A percentile compares a stretch with the other conserved stretches of the same genome.
phyloP scores from a whole-genome alignment of 2,888 invertebrate genomes.

The Odontothrips loti region DNA sequence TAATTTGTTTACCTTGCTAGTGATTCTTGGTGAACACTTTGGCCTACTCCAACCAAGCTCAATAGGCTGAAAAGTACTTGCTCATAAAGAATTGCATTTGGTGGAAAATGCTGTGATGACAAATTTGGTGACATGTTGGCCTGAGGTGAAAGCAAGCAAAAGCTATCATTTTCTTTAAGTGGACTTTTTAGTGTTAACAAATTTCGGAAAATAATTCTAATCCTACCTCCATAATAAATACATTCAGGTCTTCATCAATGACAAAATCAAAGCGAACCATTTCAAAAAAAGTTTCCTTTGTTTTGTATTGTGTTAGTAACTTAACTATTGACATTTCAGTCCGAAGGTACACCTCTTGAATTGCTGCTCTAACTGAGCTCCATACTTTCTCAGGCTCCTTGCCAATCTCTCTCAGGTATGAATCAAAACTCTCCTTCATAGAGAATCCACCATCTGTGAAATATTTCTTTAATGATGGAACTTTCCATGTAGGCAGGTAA shows the following conservation, averaged over 20 bases:
- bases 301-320: constrained; percentile 53
- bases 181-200: not conserved
- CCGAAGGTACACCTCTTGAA: constrained; percentile 61
- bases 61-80: constrained; percentile 85
- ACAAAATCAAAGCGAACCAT: constrained; percentile 92
- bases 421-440: constrained; percentile 83
- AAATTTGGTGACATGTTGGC: constrained; percentile 99
- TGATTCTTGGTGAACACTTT: constrained; percentile 15
- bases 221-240: constrained; percentile 78
- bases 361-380: constrained; percentile 73
- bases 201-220: not conserved
- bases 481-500: constrained; percentile 91
- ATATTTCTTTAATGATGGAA: constrained; percentile 68
- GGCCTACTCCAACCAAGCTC: constrained; percentile 69
- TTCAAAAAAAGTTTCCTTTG: constrained; percentile 79
- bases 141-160: constrained; percentile 43
- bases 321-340: constrained; percentile 69
- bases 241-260: constrained; percentile 78
- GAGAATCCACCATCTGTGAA: constrained; percentile 69
- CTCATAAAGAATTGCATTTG: constrained; percentile 81
- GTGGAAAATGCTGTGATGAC: constrained; percentile 87
- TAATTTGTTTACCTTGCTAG: constrained; percentile 33
- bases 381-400: constrained; percentile 71
- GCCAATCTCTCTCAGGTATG: constrained; percentile 58
- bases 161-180: constrained; percentile 7